phyloP scores from a whole-genome alignment of 2,113 vertebrate genomes.

The Guaruba guarouba region DNA sequence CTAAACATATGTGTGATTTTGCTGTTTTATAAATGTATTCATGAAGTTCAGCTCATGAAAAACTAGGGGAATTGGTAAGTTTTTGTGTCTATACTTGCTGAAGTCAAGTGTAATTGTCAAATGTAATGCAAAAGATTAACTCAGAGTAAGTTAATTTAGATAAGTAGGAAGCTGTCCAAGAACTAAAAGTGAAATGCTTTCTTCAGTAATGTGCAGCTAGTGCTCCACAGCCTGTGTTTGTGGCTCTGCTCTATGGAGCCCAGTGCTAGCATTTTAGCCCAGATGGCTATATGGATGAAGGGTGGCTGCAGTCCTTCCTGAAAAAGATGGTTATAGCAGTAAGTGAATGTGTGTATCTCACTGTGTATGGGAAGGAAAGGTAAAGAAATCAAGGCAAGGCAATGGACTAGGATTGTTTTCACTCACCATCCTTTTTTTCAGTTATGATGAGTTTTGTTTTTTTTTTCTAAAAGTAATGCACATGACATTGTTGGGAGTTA shows the following conservation, averaged over 20 bases:
- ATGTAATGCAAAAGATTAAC: background rate
- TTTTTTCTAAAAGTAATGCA: background rate
- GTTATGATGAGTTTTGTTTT: fast-evolving
- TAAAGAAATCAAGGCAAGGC: background rate
- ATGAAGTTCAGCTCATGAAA: background rate
- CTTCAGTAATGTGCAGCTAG: fast-evolving
- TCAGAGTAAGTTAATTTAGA: background rate
- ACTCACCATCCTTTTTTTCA: background rate
- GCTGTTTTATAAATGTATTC: background rate
- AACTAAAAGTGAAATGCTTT: background rate
- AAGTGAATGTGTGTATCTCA: too few relatives aligned
- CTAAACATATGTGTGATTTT: background rate
- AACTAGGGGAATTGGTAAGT: background rate
- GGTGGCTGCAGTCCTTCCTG: background rate
- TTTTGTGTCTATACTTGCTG: background rate
- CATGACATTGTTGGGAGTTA: background rate
- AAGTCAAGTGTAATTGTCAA: background rate
- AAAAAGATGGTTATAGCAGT: background rate
- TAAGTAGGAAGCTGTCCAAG: background rate
- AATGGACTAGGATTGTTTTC: background rate
- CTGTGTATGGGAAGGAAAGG: background rate
- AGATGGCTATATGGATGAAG: background rate
- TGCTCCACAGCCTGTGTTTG: background rate
- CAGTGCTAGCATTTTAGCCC: background rate
- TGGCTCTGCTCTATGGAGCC: background rate